These are phyloP conservation scores for Bursaphelenchus okinawaensis DNA, from an alignment of 2,888 invertebrate species.

Conservation along the genomic window DNA sequence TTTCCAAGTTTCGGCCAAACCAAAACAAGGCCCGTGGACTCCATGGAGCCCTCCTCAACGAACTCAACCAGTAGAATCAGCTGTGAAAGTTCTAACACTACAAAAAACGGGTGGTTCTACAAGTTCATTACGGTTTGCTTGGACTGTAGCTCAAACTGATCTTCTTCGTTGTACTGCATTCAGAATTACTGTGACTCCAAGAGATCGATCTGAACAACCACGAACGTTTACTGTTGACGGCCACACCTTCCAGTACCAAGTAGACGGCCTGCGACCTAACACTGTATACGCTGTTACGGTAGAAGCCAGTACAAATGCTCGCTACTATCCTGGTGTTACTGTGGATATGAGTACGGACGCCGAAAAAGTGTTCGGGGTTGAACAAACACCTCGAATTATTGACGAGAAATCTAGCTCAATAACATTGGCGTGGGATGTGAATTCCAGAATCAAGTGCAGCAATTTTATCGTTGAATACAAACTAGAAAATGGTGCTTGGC, in stretches of 20 bases:
- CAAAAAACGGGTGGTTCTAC: constrained; percentile 46
- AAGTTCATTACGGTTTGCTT: constrained; percentile 43
- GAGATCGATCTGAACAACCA: constrained; percentile 42
- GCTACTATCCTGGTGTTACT: constrained; percentile 37
- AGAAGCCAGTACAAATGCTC: constrained; percentile 30
- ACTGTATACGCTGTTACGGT: constrained; percentile 57
- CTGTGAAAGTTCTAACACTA: constrained; percentile 45
- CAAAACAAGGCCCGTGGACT: constrained; percentile 34
- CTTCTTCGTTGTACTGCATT: constrained; percentile 49
- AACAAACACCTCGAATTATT: constrained; percentile 44
- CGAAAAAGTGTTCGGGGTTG: constrained; percentile 35
- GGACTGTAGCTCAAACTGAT: constrained; percentile 52
- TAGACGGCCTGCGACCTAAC: constrained; percentile 52
- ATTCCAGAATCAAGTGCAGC: constrained; percentile 36
- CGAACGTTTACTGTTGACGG: constrained; percentile 55
- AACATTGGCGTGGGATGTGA: constrained; percentile 55
- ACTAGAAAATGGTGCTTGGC: constrained; percentile 52
- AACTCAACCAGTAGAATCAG: constrained; percentile 17
- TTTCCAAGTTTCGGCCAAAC: constrained; percentile 46
- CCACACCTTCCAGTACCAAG: constrained; percentile 51
- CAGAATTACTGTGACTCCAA: constrained; percentile 47
- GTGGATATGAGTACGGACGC: constrained; percentile 52
- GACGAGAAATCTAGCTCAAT: constrained; percentile 53
- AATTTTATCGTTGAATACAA: constrained; percentile 55
- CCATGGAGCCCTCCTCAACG: constrained; percentile 38